Conservation (phyloP, 2,888 invertebrate genomes). For the Teinopalpus imperialis region DNA sequence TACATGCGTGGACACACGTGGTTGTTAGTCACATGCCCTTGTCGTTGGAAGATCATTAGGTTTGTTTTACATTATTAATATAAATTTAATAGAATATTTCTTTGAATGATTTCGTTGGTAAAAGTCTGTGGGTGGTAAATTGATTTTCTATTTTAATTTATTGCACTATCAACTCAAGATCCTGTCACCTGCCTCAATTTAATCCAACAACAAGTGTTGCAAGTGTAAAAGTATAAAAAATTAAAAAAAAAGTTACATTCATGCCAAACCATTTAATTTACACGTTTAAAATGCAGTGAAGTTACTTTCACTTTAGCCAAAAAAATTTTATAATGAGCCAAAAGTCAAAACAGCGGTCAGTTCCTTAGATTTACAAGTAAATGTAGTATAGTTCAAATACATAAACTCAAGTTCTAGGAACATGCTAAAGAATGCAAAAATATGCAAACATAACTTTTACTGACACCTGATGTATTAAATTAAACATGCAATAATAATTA, state of each 20-base stretch:
- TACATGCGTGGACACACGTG: constrained; percentile 74
- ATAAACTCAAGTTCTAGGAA: no score
- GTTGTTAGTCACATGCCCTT: constrained; percentile 35
- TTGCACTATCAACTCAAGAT: no score
- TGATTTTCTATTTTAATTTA: constrained; percentile 4
- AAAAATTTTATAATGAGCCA: no score
- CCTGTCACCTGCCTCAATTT: no score
- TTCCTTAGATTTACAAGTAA: no score
- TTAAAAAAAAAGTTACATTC: constrained; percentile 2
- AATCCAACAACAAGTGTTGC: constrained; percentile 14
- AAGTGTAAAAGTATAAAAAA: neutral
- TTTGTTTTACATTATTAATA: neutral
- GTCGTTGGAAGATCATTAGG: constrained; percentile 2
- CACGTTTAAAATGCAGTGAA: constrained; percentile 7
- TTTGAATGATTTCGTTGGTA: neutral
- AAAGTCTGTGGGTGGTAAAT: no score
- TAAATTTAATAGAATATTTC: neutral
- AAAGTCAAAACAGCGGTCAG: no score
- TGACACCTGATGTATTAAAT: constrained; percentile 19
- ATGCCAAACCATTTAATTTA: neutral
- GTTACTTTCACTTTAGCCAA: constrained; percentile 1
- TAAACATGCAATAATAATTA: no score
- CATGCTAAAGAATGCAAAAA: constrained; percentile 9
- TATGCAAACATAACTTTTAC: no score
- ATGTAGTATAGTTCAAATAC: no score